A percentile compares a stretch with the other conserved stretches of the same genome.
Evolutionary conservation across 2,113 vertebrate species (phyloP).

Genomic region (Phalacrocorax aristotelis): DNA sequence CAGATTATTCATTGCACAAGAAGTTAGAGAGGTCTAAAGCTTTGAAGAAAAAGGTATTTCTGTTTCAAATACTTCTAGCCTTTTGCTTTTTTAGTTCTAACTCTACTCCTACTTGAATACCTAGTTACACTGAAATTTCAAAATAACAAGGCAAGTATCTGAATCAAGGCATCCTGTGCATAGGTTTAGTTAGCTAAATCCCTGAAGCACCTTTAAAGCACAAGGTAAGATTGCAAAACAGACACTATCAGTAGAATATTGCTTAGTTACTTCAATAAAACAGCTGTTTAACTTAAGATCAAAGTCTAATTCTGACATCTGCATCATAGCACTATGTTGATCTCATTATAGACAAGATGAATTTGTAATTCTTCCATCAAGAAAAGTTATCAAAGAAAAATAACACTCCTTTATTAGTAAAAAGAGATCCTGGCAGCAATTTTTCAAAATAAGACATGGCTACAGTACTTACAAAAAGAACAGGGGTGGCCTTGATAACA

Average conservation of each 20-base stretch:
- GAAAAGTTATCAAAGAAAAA: neutral
- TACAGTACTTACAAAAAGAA: neutral
- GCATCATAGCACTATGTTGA: neutral
- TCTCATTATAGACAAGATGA: neutral
- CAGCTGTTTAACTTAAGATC: neutral
- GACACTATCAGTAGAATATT: neutral
- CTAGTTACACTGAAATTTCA: neutral
- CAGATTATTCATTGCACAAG: neutral
- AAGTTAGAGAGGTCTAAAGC: neutral
- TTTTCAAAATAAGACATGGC: neutral
- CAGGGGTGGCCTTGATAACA: neutral
- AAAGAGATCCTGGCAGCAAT: neutral
- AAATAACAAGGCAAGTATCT: neutral
- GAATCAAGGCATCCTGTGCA: neutral
- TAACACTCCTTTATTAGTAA: neutral
- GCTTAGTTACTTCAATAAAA: neutral
- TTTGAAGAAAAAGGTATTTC: neutral
- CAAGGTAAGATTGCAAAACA: neutral
- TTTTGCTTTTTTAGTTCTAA: neutral
- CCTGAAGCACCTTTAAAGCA: neutral
- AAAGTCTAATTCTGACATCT: neutral
- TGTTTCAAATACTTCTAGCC: neutral
- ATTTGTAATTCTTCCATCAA: neutral
- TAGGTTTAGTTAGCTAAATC: neutral
- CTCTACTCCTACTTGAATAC: neutral